These are phyloP conservation scores for Sinopyrophorus schimmeli DNA, from an alignment of 2,888 invertebrate species.

Conservation along the genomic window DNA sequence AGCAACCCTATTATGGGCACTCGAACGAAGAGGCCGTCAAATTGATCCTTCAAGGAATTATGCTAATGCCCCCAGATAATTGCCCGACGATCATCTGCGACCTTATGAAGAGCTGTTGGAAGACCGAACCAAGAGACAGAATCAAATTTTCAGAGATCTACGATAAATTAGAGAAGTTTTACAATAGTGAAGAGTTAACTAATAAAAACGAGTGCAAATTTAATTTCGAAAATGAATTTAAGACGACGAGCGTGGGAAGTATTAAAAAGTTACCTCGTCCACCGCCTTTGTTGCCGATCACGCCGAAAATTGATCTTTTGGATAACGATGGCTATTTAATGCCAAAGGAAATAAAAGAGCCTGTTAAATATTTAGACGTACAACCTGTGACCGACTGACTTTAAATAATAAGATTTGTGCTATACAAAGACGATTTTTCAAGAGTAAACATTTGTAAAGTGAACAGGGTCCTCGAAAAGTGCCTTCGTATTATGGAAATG, in stretches of 20 bases:
- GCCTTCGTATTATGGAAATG: slow-evolving; percentile 9
- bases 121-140: slow-evolving; percentile 76
- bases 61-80: slow-evolving; percentile 78
- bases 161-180: slow-evolving; percentile 61
- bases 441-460: background rate
- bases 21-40: slow-evolving; percentile 86
- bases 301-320: slow-evolving; percentile 57
- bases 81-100: slow-evolving; percentile 74
- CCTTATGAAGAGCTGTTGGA: slow-evolving; percentile 81
- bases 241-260: slow-evolving; percentile 39
- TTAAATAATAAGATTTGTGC: background rate
- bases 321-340: slow-evolving; percentile 72
- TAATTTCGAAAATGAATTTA: slow-evolving; percentile 38
- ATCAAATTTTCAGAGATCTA: slow-evolving; percentile 73
- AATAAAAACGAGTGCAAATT: slow-evolving; percentile 27
- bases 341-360: slow-evolving; percentile 56
- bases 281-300: slow-evolving; percentile 48
- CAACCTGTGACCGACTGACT: slow-evolving; percentile 11
- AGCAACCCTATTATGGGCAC: slow-evolving; percentile 90
- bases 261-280: slow-evolving; percentile 56
- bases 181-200: slow-evolving; percentile 10
- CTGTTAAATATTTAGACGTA: slow-evolving; percentile 49
- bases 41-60: slow-evolving; percentile 77
- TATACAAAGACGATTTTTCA: background rate
- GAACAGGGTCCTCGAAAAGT: slow-evolving; percentile 11